Percentiles rank a stretch among this genome's conserved stretches.
These are phyloP conservation scores for Lacanobia oleracea DNA, from an alignment of 2,888 invertebrate species.

Conservation along the genomic window DNA sequence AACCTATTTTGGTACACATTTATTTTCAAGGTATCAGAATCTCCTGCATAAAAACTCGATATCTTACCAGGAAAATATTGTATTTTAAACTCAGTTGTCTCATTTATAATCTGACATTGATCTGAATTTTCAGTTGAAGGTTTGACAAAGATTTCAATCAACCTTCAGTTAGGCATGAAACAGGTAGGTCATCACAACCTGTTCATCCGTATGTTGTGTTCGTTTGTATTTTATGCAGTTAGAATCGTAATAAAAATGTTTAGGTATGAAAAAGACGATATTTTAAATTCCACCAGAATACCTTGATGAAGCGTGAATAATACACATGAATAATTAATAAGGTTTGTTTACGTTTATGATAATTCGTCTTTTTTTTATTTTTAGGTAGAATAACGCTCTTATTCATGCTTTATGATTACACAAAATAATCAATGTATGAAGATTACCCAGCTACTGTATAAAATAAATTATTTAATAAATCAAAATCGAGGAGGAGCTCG, in stretches of 20 bases:
- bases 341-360: neutral
- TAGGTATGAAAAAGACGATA: too few species aligned
- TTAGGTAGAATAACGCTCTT: too few species aligned
- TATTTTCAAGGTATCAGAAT: constrained; percentile 22
- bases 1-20: constrained; percentile 34
- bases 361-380: neutral
- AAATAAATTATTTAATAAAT: neutral
- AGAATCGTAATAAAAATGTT: neutral
- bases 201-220: neutral
- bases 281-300: constrained; percentile 1
- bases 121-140: neutral
- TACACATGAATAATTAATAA: constrained; percentile 1
- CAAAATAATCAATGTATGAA: neutral
- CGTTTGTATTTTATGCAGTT: neutral
- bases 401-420: neutral
- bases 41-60: constrained; percentile 13
- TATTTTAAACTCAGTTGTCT: constrained; percentile 27
- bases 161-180: neutral
- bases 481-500: too few species aligned
- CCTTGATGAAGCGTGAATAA: constrained; percentile 5
- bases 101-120: constrained; percentile 21
- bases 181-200: too few species aligned
- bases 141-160: constrained; percentile 1
- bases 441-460: neutral
- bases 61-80: constrained; percentile 6